Base-by-base conservation (phyloP, 2,888 invertebrate genomes). In the Rhamphomyia laevipes region DNA sequence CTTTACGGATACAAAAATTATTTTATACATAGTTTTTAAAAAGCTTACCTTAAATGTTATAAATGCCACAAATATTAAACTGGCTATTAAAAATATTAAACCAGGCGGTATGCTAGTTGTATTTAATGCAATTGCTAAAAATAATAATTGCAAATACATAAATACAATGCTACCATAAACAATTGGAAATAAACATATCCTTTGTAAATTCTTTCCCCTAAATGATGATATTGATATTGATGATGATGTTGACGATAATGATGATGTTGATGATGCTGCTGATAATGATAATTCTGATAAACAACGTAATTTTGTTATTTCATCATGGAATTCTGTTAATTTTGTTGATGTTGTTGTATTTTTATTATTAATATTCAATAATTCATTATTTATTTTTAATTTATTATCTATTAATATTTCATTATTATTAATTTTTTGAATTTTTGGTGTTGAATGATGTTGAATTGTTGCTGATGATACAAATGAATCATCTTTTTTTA, bases 141-240 rank as follows among this genome's bases (percentile, higher is more conserved):
- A 38, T 41, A 53, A 43, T 17, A 55, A 33, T 53, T 57, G 54
- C 13, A 53, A 41, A 37, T 54, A 55, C 17, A 54, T 54, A n/a
- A 54, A 48, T 40, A 49, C 37, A 10, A 49, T 50, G 37, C 53
- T 44, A 5, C 46, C 49, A 41, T 55, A 55, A 11, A 56, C 55
- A 37, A 53, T 43, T 35, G 43, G 15, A 33, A 43, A 13, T 27
- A 47, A 38, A 31, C 40, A 38, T 40, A 45, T 23, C 12, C 40
- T 40, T 13, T 40, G 17, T 11, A 17, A 17, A 18, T 40, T 40
- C 11, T 12, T 17, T 13, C 18, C 38, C 5, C 16, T 15, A 3
- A 37, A 16, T 37, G 37, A 6, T 16, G 15, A 37, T 5, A 6
- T 16, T 7, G 9, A 6, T 27, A 9, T 7, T 27, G 23, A 27